phyloP scores from a whole-genome alignment of 2,888 invertebrate species.

The Leptopterna dolabrata region DNA sequence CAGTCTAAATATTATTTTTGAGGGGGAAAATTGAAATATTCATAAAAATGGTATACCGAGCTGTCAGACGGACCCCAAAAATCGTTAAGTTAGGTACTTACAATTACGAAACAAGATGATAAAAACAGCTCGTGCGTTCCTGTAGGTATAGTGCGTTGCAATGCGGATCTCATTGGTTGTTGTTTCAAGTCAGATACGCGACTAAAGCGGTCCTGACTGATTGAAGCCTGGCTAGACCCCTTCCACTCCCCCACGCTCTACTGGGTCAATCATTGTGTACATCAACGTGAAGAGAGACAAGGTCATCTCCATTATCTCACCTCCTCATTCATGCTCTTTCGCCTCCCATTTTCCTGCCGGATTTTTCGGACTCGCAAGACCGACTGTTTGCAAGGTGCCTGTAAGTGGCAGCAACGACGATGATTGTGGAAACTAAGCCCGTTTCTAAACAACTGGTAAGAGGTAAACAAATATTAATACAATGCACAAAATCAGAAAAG shows the following conservation, averaged over 20 bases:
- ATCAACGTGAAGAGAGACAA: background rate
- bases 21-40: too few species aligned
- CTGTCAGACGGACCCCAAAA: too few species aligned
- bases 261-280: slow-evolving; percentile 41
- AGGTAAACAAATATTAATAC: too few species aligned
- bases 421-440: too few species aligned
- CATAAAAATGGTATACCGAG: too few species aligned
- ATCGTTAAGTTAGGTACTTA: background rate
- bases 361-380: background rate
- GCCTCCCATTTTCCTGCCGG: background rate
- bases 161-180: slow-evolving; percentile 29
- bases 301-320: slow-evolving; percentile 36
- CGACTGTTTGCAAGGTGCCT: background rate
- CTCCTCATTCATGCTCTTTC: slow-evolving; percentile 30
- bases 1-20: too few species aligned
- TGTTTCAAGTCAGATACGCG: slow-evolving; percentile 34
- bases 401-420: too few species aligned
- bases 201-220: slow-evolving; percentile 23
- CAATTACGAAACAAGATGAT: background rate
- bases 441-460: too few species aligned
- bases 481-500: too few species aligned
- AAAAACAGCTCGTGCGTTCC: background rate
- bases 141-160: background rate
- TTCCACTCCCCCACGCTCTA: background rate
- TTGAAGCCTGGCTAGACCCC: slow-evolving; percentile 10